Evolutionary conservation across 64 coral and sea anemone species (phyloP), one percentile per base, ranked within the genome.

Genomic region (Dendrophyllia cribrosa): DNA sequence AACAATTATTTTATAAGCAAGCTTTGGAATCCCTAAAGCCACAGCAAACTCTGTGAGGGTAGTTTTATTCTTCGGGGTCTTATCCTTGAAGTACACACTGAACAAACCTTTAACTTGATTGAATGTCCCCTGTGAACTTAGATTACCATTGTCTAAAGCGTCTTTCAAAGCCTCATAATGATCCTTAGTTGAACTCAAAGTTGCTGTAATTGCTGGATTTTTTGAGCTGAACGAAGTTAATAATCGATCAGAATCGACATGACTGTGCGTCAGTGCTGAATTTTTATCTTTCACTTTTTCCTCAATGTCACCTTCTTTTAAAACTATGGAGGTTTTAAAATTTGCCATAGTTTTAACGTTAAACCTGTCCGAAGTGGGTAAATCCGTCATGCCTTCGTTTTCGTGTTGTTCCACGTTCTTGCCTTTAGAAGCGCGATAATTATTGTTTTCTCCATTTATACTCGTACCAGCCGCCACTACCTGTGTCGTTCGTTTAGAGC

Each of bases 201-300:
- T 8, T 43, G 78, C 9, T 81, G 13, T 56, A 44, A 60, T 14
- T 20, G 10, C 22, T 7, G 78, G 78, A 64, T 81, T 6, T 43
- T 81, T 81, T 81, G 58, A 24, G 78, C 58, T 43, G 78, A 81
- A 63, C 25, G 52, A 63, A 81, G 78, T 16, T 62, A 81, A 11
- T 7, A 46, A 5, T 55, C 12, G 20, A 0, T 19, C 17, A 8
- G 25, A 16, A 45, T 81, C 58, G 6, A 9, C 14, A 34, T 15
- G 2, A 62, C 25, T 22, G 24, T 22, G 8, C 6, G 50, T 2
- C 6, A 51, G 2, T 61, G 24, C 26, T 8, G 48, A 24, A 20
- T 77, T 51, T 56, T n/a, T 48, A 77, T 77, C 75, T 22, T 52
- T 55, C 5, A 49, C 0, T 25, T 13, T 71, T 2, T 24, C 68